phyloP scores from a whole-genome alignment of 2,888 invertebrate species.

The Meloe dianella region DNA sequence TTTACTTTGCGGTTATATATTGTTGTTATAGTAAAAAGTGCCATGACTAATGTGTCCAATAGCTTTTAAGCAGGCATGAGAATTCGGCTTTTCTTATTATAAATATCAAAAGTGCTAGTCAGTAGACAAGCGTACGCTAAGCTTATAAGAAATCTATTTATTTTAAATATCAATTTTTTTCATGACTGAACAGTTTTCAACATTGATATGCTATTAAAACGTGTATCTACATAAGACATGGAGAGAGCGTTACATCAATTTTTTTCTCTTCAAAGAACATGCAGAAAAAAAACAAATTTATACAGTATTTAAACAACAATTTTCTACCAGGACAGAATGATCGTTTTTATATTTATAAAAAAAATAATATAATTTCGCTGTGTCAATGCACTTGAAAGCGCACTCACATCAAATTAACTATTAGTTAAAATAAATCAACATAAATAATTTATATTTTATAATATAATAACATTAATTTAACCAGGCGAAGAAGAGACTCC shows the following conservation, averaged over 20 bases:
- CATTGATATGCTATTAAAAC: constrained; percentile 31
- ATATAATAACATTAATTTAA: neutral
- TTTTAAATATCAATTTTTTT: constrained; percentile 46
- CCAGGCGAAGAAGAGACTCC: no score
- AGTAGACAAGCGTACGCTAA: constrained; percentile 34
- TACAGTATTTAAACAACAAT: constrained; percentile 33
- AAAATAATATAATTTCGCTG: constrained; percentile 13
- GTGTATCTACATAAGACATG: constrained; percentile 13
- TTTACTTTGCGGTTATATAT: constrained; percentile 41
- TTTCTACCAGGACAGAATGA: constrained; percentile 28
- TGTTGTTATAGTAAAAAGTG: constrained; percentile 44
- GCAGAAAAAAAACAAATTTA: constrained; percentile 15
- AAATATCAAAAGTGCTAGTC: constrained; percentile 37
- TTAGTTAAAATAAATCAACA: neutral
- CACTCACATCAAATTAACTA: neutral
- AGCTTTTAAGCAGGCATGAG: constrained; percentile 57
- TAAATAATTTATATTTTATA: neutral
- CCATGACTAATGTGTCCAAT: constrained; percentile 54
- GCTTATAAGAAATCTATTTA: constrained; percentile 41
- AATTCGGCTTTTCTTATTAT: constrained; percentile 51
- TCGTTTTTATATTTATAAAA: constrained; percentile 18
- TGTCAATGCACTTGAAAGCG: constrained; percentile 30
- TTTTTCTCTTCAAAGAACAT: neutral
- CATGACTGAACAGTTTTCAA: constrained; percentile 29
- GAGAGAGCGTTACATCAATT: constrained; percentile 1